Base-by-base conservation (phyloP, 2,797 vertebrate species). In the Ptychadena robeensis region DNA sequence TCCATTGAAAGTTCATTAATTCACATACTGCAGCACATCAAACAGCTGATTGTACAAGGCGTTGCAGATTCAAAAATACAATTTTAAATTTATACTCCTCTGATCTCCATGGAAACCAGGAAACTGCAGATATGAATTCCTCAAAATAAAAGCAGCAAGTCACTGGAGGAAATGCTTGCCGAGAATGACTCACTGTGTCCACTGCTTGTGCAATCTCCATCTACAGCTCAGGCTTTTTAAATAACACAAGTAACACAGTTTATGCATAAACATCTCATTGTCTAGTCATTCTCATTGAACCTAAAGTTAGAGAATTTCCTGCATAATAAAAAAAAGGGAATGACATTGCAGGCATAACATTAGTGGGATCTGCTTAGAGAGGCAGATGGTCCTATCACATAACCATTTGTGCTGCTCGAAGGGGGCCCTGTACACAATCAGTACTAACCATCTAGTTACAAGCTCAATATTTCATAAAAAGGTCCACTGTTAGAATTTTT, bases 91-190 rank as follows among this genome's bases (percentile, higher is more conserved):
- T 81, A 81, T 71, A 68, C 30, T 81, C 48, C 44, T 71, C 38
- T 34, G 67, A 66, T 86, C 57, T n/a, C 66, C 48, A 88, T 25
- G 76, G 63, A 65, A 9, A 73, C 14, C 12, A 48, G 66, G 85
- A 30, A 27, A 25, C 2, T 77, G 25, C 83, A 81, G 76, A 14
- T 86, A 76, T 27, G 38, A 9, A 66, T 68, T 11, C 66, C 44
- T 66, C 32, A 81, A 79, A 79, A 83, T 72, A 83, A 83, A 82
- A 73, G 61, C 67, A 79, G 59, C 59, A 73, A 71, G 67, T 73
- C 82, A 83, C 32, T 59, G 31, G 65, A 66, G 80, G 44, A 82
- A 82, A 75, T 61, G 40, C 25, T n/a, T 68, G 80, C 34, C 40
- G 11, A 48, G 64, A 67, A 83, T 72, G 74, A 83, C 65, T 79